phyloP scores from a whole-genome alignment of 1,140 invertebrate genomes.

The Zaprionus ghesquierei region DNA sequence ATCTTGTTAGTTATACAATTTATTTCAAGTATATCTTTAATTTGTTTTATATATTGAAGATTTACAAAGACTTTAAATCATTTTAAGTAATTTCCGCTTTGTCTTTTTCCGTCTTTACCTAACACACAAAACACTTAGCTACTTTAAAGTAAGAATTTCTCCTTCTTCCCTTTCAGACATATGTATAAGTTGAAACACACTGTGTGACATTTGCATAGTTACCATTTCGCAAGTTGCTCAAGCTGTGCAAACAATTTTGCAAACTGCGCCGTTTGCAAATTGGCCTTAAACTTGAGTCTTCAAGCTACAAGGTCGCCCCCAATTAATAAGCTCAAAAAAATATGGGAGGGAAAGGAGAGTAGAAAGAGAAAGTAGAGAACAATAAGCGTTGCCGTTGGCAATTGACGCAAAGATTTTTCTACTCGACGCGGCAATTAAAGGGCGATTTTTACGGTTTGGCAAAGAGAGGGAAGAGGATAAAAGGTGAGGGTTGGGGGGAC shows the following conservation, averaged over 20 bases:
- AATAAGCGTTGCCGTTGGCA: conserved; percentile 9
- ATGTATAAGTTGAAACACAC: neutral
- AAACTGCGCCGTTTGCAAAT: neutral
- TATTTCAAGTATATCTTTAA: too few species aligned
- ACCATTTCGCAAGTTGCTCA: neutral
- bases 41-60: too few species aligned
- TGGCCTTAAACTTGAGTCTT: neutral
- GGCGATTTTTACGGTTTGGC: neutral
- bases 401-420: neutral
- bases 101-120: too few species aligned
- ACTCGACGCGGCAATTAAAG: neutral
- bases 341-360: neutral
- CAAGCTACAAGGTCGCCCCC: neutral
- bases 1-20: too few species aligned
- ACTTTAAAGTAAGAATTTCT: too few species aligned
- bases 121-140: too few species aligned
- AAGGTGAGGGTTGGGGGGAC: neutral
- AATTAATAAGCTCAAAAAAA: neutral
- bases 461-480: neutral
- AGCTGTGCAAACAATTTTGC: conserved; percentile 9
- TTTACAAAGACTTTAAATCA: too few species aligned
- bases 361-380: neutral
- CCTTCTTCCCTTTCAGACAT: neutral
- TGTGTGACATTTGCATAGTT: neutral
- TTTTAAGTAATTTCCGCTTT: too few species aligned